Evolutionary conservation across 2,888 invertebrate genomes (phyloP).

Genomic region (Mythimna impura): DNA sequence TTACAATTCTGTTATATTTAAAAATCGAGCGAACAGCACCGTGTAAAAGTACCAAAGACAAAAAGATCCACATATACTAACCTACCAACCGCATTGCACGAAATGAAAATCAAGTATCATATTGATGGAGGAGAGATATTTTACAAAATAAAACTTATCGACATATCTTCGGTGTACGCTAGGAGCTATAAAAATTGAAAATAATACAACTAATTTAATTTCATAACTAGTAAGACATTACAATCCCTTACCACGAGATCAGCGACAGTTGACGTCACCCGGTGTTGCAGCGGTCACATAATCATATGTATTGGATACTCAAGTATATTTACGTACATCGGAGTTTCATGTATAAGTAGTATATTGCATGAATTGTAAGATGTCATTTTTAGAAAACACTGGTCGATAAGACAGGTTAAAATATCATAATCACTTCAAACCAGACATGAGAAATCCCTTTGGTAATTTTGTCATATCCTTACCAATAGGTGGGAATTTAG

Average conservation of each 20-base stretch:
- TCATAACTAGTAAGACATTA: constrained; percentile 90
- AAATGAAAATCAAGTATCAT: constrained; percentile 80
- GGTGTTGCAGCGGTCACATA: constrained; percentile 73
- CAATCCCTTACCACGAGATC: constrained; percentile 91
- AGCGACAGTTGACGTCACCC: constrained; percentile 87
- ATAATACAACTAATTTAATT: constrained; percentile 90
- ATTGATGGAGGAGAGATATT: constrained; percentile 90
- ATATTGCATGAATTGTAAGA: constrained; percentile 56
- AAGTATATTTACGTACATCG: constrained; percentile 54
- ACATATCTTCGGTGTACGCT: constrained; percentile 91
- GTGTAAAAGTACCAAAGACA: constrained; percentile 70
- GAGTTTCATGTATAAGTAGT: constrained; percentile 62
- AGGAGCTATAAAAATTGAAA: constrained; percentile 91
- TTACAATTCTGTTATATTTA: constrained; percentile 70
- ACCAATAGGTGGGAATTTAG: constrained; percentile 88
- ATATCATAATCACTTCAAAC: constrained; percentile 61
- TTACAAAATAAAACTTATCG: constrained; percentile 91
- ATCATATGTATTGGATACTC: constrained; percentile 51
- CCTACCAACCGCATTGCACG: constrained; percentile 75
- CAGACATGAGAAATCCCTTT: constrained; percentile 79
- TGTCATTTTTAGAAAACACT: constrained; percentile 54
- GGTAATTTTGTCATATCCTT: constrained; percentile 80
- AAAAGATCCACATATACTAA: constrained; percentile 67
- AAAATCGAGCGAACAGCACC: constrained; percentile 75
- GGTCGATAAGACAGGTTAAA: constrained; percentile 55